A percentile compares a stretch with the other conserved stretches of the same genome.
phyloP scores from a whole-genome alignment of 1,140 invertebrate species.

The Bombus affinis region DNA sequence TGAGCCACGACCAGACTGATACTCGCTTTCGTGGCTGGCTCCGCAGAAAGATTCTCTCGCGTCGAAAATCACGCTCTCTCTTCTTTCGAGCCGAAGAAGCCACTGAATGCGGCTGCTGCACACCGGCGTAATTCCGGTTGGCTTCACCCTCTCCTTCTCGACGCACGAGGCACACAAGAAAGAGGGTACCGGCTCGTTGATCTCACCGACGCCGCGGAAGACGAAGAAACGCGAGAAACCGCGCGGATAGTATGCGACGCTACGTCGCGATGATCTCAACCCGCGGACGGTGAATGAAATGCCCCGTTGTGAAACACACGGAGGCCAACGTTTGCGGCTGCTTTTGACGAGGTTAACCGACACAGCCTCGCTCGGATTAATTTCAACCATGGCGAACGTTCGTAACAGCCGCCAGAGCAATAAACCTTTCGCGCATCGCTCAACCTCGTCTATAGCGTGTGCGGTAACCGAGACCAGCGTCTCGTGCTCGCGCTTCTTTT shows the following conservation, averaged over 20 bases:
- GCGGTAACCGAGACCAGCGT: constrained; percentile 10
- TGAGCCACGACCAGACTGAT: not conserved
- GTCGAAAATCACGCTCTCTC: constrained; percentile 47
- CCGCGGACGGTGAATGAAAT: constrained; percentile 50
- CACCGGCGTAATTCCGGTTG: constrained; percentile 40
- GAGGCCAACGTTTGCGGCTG: constrained; percentile 51
- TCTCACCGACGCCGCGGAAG: constrained; percentile 27
- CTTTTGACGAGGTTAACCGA: constrained; percentile 74
- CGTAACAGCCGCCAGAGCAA: constrained; percentile 59
- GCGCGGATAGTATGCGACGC: constrained; percentile 15
- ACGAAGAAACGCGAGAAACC: constrained; percentile 18
- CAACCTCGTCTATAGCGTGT: constrained; percentile 36
- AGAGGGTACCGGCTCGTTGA: constrained; percentile 47
- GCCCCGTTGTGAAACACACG: constrained; percentile 59
- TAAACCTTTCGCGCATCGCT: constrained; percentile 64
- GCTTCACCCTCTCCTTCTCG: constrained; percentile 40
- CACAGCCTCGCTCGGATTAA: constrained; percentile 73
- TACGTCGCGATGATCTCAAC: constrained; percentile 46
- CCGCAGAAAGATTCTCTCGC: constrained; percentile 34
- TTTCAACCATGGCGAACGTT: constrained; percentile 61
- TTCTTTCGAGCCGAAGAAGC: constrained; percentile 48
- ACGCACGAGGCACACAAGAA: constrained; percentile 24
- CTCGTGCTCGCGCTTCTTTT: constrained; percentile 34
- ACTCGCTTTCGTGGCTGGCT: constrained; percentile 14
- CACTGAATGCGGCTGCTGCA: constrained; percentile 21